Evolutionary conservation across 2,113 vertebrate genomes (phyloP).

Genomic region (Pelecanus crispus): DNA sequence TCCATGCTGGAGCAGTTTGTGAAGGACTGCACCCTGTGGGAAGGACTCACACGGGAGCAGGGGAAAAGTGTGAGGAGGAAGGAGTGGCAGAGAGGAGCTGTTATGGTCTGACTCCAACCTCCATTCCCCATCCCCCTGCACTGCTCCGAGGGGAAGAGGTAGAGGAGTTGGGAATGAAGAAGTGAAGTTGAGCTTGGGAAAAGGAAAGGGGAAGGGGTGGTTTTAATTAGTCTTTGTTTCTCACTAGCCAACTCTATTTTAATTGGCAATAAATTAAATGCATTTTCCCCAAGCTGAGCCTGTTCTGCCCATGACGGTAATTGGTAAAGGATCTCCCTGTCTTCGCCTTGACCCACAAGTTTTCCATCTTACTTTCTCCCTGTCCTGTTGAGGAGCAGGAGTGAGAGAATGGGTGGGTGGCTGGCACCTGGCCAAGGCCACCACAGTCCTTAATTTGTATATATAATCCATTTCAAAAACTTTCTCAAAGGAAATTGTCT

Average conservation of each 20-base stretch:
- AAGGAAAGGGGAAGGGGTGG: neutral
- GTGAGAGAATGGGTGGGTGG: neutral
- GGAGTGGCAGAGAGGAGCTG: neutral
- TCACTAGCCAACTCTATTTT: neutral
- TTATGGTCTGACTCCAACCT: fast-evolving
- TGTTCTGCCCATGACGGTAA: neutral
- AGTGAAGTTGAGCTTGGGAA: neutral
- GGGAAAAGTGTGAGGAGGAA: neutral
- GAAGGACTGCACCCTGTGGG: neutral
- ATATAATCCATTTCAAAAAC: neutral
- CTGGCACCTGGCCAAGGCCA: neutral
- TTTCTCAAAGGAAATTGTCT: neutral
- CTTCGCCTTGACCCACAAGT: neutral
- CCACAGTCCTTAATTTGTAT: neutral
- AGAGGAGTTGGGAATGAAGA: neutral
- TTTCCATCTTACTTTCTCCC: neutral
- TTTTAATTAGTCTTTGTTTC: neutral
- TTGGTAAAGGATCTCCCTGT: neutral
- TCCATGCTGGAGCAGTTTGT: neutral
- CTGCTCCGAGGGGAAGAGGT: neutral
- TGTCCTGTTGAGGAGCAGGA: neutral
- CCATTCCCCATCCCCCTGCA: fast-evolving
- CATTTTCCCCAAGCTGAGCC: neutral
- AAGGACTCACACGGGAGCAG: neutral
- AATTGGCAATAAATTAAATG: neutral